Evolutionary conservation across 2,113 vertebrate genomes (phyloP), one percentile per base, ranked within the genome.

Genomic region (Herpetotheres cachinnans): DNA sequence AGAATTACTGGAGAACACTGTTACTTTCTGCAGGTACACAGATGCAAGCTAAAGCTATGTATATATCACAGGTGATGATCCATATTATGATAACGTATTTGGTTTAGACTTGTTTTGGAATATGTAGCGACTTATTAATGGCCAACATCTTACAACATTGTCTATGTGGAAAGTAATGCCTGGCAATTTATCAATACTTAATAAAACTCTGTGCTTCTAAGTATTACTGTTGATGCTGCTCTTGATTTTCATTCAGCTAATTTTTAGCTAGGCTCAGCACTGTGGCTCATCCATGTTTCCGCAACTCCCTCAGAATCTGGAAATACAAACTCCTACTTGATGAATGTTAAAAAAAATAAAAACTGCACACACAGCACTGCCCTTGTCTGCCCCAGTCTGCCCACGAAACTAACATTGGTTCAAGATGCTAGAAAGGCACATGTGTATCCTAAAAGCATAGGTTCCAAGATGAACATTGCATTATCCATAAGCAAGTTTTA

Each of bases 221-320:
- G 21, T 46, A 20, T 55, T 49, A 61, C 56, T 91, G 66, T 70
- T 74, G 73, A 83, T 81, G 65, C 54, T 76, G 36, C 49, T 94
- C 38, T 77, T 55, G 47, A 63, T 82, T 93, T 90, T 73, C 72
- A 86, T 76, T 69, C 71, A 87, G 78, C 24, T 80, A 42, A 29
- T 78, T 95, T 97, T 91, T 92, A 19, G 59, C 76, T 67, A 54
- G 76, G 40, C 66, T 97, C 93, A 95, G 91, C 86, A 90, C 16
- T 74, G 18, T 62, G 34, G 74, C 49, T 96, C 79, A 86, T 63
- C 55, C 66, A 24, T 29, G 73, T 70, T 93, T 79, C 49, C 77
- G 54, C 26, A 84, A 42, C 55, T 89, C 71, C 66, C 46, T 73
- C 70, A 50, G 65, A 90, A 91, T 65, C n/a, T 89, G 17, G 56